phyloP scores from a whole-genome alignment of 2,113 vertebrate species.

The Benitochromis conjunctus region DNA sequence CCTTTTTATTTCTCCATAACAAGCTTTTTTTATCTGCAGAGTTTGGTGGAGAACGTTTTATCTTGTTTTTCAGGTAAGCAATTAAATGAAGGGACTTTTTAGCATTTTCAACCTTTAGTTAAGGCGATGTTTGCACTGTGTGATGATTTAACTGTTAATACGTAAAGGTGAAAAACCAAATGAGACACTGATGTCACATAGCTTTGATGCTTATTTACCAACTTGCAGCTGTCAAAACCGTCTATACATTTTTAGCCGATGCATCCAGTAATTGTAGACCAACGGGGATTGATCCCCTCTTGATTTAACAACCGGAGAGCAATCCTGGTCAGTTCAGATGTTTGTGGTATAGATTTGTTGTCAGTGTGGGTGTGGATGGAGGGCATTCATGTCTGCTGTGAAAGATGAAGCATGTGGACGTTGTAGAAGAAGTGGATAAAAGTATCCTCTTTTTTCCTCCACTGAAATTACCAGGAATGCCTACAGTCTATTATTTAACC shows the following conservation, averaged over 20 bases:
- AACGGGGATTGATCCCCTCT: background rate
- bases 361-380: constrained; percentile 38
- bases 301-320: background rate
- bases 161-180: background rate
- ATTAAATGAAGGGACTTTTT: background rate
- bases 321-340: constrained; percentile 4
- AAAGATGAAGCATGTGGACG: constrained; percentile 51
- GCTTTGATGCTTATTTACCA: background rate
- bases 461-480: constrained; percentile 58
- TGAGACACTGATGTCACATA: background rate
- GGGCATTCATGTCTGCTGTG: constrained; percentile 8
- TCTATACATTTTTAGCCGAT: background rate
- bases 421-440: constrained; percentile 41
- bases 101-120: background rate
- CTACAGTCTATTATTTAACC: constrained; percentile 55
- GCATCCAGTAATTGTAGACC: background rate
- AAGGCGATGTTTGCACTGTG: background rate
- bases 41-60: background rate
- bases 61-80: background rate
- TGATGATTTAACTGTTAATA: background rate
- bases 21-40: background rate
- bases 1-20: background rate
- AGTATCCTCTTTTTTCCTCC: constrained; percentile 55
- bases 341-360: constrained; percentile 43
- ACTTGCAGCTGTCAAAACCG: background rate